Conservation (phyloP, 2,888 invertebrate genomes). For the Stratiomys singularior region DNA sequence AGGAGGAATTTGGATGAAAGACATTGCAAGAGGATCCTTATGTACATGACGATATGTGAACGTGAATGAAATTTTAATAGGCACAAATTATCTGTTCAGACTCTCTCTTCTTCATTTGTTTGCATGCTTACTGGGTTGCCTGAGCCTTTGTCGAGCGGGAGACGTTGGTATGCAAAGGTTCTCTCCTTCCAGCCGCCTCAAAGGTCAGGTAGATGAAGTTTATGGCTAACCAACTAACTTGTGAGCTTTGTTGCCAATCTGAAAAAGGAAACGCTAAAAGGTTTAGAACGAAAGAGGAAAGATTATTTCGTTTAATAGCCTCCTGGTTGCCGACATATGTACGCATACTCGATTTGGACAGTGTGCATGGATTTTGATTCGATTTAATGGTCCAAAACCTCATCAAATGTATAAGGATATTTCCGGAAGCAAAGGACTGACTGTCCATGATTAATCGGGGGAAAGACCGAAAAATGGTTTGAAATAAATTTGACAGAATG, state of each 20-base stretch:
- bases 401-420: too few species aligned
- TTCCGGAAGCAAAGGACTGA: too few species aligned
- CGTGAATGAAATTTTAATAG: conserved; percentile 39
- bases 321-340: too few species aligned
- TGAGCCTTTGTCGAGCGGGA: background rate
- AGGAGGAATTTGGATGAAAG: background rate
- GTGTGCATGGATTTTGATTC: too few species aligned
- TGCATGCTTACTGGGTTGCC: background rate
- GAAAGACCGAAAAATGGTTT: too few species aligned
- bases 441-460: too few species aligned
- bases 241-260: background rate
- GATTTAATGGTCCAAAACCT: too few species aligned
- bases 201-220: background rate
- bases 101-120: conserved; percentile 9
- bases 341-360: too few species aligned
- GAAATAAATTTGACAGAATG: too few species aligned
- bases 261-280: background rate
- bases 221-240: background rate
- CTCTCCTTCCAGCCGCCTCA: background rate
- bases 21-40: background rate
- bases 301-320: background rate
- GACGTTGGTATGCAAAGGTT: conserved; percentile 1
- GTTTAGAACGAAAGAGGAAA: background rate
- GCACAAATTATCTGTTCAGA: conserved; percentile 20
- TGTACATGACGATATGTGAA: conserved; percentile 23